These are phyloP conservation scores for Nymphicus hollandicus DNA, from an alignment of 2,113 vertebrate genomes.

Conservation along the genomic window DNA sequence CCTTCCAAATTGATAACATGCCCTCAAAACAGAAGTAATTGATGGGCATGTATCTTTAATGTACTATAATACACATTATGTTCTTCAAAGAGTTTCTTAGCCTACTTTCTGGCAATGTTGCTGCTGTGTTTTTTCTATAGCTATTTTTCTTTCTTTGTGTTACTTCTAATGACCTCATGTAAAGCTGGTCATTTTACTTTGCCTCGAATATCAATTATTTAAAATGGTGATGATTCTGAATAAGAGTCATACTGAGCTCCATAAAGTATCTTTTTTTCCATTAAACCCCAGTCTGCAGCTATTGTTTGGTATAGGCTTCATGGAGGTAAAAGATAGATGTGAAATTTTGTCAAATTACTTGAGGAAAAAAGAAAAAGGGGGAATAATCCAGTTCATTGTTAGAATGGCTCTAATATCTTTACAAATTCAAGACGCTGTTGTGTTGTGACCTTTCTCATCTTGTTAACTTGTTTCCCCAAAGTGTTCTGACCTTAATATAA, in stretches of 20 bases:
- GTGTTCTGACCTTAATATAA: not conserved
- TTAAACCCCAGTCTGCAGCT: not conserved
- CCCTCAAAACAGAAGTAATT: not conserved
- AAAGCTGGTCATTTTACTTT: slow-evolving; percentile 7
- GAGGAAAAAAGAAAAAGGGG: not conserved
- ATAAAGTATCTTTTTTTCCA: not conserved
- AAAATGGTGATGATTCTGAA: not conserved
- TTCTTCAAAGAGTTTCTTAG: slow-evolving; percentile 4
- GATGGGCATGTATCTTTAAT: not conserved
- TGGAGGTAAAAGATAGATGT: not conserved
- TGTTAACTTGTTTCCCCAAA: slow-evolving; percentile 8
- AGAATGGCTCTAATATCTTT: not conserved
- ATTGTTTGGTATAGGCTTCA: not conserved
- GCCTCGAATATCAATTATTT: slow-evolving; percentile 26
- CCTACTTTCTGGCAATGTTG: not conserved
- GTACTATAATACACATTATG: not conserved
- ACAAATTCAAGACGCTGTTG: not conserved
- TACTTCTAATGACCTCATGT: not conserved
- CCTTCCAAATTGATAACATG: not conserved
- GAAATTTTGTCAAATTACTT: not conserved
- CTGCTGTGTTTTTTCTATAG: slow-evolving; percentile 29
- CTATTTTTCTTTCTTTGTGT: slow-evolving; percentile 37
- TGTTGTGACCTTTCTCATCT: slow-evolving; percentile 3
- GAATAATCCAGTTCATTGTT: not conserved
- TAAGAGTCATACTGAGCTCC: not conserved